Percentiles rank a stretch among this genome's conserved stretches.
These are phyloP conservation scores for Enhydra lutris DNA, from an alignment of 2,113 vertebrate species.

Conservation along the genomic window DNA sequence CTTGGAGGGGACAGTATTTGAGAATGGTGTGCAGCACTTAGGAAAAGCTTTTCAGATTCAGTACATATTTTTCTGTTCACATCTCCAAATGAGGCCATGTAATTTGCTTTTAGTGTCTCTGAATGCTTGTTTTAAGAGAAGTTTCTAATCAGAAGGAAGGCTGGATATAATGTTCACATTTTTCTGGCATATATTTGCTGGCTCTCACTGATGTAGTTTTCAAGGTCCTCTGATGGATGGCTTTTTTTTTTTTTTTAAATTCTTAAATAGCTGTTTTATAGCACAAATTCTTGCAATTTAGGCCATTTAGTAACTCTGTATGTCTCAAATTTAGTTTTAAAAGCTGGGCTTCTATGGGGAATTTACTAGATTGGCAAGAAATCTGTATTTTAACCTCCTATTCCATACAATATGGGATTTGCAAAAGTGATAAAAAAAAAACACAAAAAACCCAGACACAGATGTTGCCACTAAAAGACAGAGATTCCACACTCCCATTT, in stretches of 20 bases:
- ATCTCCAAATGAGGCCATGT: constrained; percentile 54
- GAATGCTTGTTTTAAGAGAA: constrained; percentile 53
- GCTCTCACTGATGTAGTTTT: constrained; percentile 17
- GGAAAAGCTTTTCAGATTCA: constrained; percentile 34
- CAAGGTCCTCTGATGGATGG: constrained; percentile 56
- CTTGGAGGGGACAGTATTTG: not conserved
- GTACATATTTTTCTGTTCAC: constrained; percentile 30
- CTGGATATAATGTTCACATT: not conserved
- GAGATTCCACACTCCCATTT: constrained; percentile 37
- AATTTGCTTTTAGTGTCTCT: constrained; percentile 58
- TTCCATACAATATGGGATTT: constrained; percentile 45
- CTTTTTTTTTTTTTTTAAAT: not conserved
- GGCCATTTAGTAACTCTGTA: constrained; percentile 44
- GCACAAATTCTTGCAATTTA: constrained; percentile 60
- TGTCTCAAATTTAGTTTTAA: constrained; percentile 66
- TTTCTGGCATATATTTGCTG: constrained; percentile 6
- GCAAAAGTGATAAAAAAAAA: constrained; percentile 43
- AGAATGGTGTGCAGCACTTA: not conserved
- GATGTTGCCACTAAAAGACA: constrained; percentile 51
- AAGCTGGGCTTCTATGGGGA: constrained; percentile 49
- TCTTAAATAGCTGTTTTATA: constrained; percentile 47
- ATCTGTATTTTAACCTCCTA: constrained; percentile 33
- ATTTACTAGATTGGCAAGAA: constrained; percentile 61
- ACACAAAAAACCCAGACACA: not conserved
- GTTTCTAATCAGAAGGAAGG: constrained; percentile 54